These are phyloP conservation scores for Tinea trinotella DNA, from an alignment of 2,888 invertebrate genomes.

Conservation along the genomic window DNA sequence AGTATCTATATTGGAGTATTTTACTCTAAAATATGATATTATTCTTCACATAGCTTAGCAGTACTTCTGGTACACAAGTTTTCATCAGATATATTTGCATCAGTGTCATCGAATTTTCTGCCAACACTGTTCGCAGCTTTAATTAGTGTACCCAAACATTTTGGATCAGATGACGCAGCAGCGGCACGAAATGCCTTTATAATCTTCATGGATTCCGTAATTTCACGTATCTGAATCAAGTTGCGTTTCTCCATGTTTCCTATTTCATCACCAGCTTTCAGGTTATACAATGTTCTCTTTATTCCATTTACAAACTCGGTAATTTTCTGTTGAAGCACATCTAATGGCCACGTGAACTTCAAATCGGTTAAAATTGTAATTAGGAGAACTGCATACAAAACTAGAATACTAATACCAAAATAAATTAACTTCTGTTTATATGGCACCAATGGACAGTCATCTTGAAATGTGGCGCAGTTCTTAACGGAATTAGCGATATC, in stretches of 20 bases:
- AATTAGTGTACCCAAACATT: slow-evolving; percentile 18
- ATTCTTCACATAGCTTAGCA: no score
- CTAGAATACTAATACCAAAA: slow-evolving; percentile 37
- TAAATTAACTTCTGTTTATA: slow-evolving; percentile 43
- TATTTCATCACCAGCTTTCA: slow-evolving; percentile 29
- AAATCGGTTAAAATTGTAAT: slow-evolving; percentile 42
- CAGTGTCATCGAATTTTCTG: neutral
- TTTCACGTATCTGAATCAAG: slow-evolving; percentile 33
- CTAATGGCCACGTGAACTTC: slow-evolving; percentile 47
- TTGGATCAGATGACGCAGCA: slow-evolving; percentile 26
- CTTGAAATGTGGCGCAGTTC: slow-evolving; percentile 43
- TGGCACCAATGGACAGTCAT: slow-evolving; percentile 44
- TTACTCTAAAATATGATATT: no score
- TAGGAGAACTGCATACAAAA: slow-evolving; percentile 40
- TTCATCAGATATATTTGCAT: neutral
- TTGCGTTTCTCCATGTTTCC: slow-evolving; percentile 36
- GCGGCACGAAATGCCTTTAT: slow-evolving; percentile 36
- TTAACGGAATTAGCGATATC: slow-evolving; percentile 23
- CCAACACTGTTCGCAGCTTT: slow-evolving; percentile 19
- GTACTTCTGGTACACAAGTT: no score
- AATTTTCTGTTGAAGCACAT: slow-evolving; percentile 40
- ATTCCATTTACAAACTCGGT: slow-evolving; percentile 43
- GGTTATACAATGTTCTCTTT: slow-evolving; percentile 23
- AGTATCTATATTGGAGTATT: no score
- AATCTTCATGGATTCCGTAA: slow-evolving; percentile 34